These are phyloP conservation scores for Acanthosoma haemorrhoidale DNA, from an alignment of 2,888 invertebrate species.

Conservation along the genomic window DNA sequence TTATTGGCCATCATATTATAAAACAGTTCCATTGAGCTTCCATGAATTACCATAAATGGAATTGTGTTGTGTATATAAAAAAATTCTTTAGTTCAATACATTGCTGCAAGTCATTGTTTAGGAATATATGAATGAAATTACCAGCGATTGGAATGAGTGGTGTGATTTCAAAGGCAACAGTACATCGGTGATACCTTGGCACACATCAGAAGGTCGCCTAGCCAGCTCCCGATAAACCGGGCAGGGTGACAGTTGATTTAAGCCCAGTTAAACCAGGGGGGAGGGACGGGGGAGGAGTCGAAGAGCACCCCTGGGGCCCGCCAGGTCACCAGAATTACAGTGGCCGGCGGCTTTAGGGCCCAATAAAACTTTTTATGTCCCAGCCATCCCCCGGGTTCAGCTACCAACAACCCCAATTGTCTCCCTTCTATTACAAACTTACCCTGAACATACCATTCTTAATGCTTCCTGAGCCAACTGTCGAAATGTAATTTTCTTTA, in stretches of 20 bases:
- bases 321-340: neutral
- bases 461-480: neutral
- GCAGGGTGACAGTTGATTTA: neutral
- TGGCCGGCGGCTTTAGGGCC: neutral
- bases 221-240: neutral
- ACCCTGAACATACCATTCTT: neutral
- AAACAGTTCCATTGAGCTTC: no score
- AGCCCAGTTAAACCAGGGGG: neutral
- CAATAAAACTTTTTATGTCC: conserved; percentile 9
- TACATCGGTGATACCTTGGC: neutral
- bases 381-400: neutral
- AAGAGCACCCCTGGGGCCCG: neutral
- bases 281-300: no score
- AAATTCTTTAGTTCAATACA: no score
- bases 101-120: no score
- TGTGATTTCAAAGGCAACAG: no score
- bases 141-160: no score
- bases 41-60: no score
- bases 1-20: no score
- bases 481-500: conserved; percentile 2
- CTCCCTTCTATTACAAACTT: neutral
- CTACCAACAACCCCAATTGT: conserved; percentile 3
- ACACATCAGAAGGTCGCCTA: no score
- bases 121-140: no score
- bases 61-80: no score